Base-by-base conservation (phyloP, 2,888 invertebrate genomes). In the Podabrus alpinus region DNA sequence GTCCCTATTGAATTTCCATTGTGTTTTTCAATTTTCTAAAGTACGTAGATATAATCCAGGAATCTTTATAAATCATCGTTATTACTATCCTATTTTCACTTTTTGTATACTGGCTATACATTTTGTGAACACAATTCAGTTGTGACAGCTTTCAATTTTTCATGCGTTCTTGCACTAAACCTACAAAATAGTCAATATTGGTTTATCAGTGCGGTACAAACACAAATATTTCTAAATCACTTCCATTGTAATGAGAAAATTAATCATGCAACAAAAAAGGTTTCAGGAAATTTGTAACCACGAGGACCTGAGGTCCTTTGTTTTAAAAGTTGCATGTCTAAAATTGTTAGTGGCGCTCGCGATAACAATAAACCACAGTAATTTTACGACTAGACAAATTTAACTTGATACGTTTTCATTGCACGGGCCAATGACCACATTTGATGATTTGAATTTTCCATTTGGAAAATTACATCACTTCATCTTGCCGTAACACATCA, bases 61-160 rank as follows among this genome's bases (percentile, higher is more conserved):
- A 73, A 73, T 73, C 69, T 69, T 66, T 69, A 73, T 73, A 73
- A 73, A 73, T 73, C 73, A 73, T 69, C 69, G 64, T 69, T 69
- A 73, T 73, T 73, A 73, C 73, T 73, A 62, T 66, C 68, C 73
- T 69, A 69, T 69, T 69, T 69, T n/a, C 66, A 69, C 69, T 73
- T 69, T 73, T 73, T 73, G 68, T 73, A 19, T 73, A 69, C 66
- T 25, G 29, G 66, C 69, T 66, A 73, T 73, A 73, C 73, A 73
- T 73, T 73, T 64, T 73, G 66, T 21, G 73, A 69, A 73, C 69
- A 69, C 73, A 73, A 73, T 73, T 73, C 73, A 24, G 69, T 66
- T 73, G 69, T 66, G 73, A 73, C 73, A 73, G 66, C 69, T 73
- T 73, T 69, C 73, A 73, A 73, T 73, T 73, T 73, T 73, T 73